These are phyloP conservation scores for Leucophenga varia DNA, from an alignment of 1,140 invertebrate species.

Conservation along the genomic window DNA sequence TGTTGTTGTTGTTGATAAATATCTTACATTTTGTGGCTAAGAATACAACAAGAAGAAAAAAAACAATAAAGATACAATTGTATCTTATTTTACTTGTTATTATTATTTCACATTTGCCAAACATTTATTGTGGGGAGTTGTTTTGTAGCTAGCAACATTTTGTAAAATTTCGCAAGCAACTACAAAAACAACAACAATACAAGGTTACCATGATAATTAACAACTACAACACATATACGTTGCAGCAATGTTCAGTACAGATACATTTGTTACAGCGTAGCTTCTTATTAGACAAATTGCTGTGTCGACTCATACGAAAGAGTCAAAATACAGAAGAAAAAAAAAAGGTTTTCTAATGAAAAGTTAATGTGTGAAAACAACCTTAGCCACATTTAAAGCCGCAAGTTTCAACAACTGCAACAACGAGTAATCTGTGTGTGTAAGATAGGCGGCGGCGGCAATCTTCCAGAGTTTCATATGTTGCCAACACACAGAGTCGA, in stretches of 20 bases:
- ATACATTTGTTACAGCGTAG: neutral
- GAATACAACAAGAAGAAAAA: conserved; percentile 27
- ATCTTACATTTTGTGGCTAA: conserved; percentile 29
- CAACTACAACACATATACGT: conserved; percentile 49
- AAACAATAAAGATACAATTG: too few species aligned
- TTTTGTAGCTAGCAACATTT: too few species aligned
- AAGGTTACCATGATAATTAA: conserved; percentile 34
- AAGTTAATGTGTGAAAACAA: too few species aligned
- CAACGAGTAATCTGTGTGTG: neutral
- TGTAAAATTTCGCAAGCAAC: too few species aligned
- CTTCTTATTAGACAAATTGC: conserved; percentile 37
- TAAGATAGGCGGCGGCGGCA: conserved; percentile 15
- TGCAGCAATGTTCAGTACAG: conserved; percentile 28
- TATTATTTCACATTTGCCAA: too few species aligned
- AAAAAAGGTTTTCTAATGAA: conserved; percentile 10
- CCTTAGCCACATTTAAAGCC: too few species aligned
- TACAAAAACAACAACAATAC: conserved; percentile 7
- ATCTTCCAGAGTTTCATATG: too few species aligned
- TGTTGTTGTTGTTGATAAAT: too few species aligned
- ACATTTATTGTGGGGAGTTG: too few species aligned
- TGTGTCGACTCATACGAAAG: conserved; percentile 31
- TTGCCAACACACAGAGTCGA: too few species aligned
- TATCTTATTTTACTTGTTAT: too few species aligned
- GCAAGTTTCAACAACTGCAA: too few species aligned
- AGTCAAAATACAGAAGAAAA: conserved; percentile 22